A percentile compares a stretch with the other conserved stretches of the same genome.
These are phyloP conservation scores for Erynnis tages DNA, from an alignment of 2,888 invertebrate genomes.

Conservation along the genomic window DNA sequence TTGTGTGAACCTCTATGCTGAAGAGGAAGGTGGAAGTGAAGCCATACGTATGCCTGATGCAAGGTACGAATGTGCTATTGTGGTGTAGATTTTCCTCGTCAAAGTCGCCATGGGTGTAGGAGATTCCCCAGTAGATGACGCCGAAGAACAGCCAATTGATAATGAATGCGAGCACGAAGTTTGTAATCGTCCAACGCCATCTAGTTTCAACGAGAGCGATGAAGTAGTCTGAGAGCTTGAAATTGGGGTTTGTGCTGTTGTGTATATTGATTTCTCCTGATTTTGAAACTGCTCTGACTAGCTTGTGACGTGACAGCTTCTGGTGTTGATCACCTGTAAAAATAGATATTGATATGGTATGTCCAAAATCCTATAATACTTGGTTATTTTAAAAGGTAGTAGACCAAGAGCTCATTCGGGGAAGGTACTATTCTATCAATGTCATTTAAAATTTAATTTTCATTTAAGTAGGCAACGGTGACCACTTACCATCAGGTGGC, in stretches of 20 bases:
- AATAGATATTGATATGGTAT: not conserved
- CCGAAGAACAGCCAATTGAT: conserved; percentile 95
- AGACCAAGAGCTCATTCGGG: no score
- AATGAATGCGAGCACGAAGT: conserved; percentile 92
- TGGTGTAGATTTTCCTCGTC: conserved; percentile 83
- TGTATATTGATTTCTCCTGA: conserved; percentile 94
- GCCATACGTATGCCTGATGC: conserved; percentile 91
- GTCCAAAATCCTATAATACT: no score
- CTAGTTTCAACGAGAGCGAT: conserved; percentile 91
- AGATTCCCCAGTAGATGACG: conserved; percentile 94
- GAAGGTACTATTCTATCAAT: no score
- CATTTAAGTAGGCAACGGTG: no score
- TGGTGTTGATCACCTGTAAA: conserved; percentile 28
- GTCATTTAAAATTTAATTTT: no score
- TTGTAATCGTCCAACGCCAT: conserved; percentile 96
- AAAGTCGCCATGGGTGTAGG: conserved; percentile 94
- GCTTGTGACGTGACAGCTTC: conserved; percentile 34
- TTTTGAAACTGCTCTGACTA: conserved; percentile 87
- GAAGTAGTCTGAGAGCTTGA: conserved; percentile 88
- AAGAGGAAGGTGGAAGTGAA: conserved; percentile 97
- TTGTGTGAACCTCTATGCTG: conserved; percentile 97
- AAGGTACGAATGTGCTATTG: conserved; percentile 87
- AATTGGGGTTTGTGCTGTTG: conserved; percentile 78
- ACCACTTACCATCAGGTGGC: no score
- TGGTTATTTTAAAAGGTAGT: no score